Conservation (phyloP, 2,888 invertebrate species). For the Hydroisotoma schaefferi region DNA sequence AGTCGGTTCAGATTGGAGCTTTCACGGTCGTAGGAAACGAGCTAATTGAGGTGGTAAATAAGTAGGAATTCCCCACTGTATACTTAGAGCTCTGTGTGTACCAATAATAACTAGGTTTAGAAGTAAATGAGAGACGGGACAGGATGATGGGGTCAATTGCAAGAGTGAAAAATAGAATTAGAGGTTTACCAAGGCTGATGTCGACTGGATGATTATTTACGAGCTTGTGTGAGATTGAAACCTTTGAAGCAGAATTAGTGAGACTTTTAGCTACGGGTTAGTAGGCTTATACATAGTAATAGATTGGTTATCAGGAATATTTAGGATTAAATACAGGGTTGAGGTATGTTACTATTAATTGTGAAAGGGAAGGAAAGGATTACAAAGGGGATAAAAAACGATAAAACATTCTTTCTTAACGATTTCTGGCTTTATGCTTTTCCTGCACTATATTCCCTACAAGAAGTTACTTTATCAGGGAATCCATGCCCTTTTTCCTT, state of each 20-base stretch:
- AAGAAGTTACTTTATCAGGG: not conserved
- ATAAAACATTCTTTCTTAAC: not conserved
- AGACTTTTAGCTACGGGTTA: not conserved
- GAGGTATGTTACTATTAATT: not conserved
- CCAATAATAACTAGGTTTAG: slow-evolving; percentile 22
- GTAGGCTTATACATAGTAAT: too few relatives aligned
- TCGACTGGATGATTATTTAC: slow-evolving; percentile 18
- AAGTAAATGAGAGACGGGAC: slow-evolving; percentile 7
- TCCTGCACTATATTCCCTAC: not conserved
- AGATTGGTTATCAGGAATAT: too few relatives aligned
- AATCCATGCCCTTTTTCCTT: too few relatives aligned
- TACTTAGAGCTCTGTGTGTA: slow-evolving; percentile 3
- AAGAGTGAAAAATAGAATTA: slow-evolving; percentile 35
- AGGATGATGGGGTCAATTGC: slow-evolving; percentile 27
- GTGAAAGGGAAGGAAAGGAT: not conserved
- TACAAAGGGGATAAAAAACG: not conserved
- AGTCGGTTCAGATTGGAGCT: too few relatives aligned
- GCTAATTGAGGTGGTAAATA: slow-evolving; percentile 25
- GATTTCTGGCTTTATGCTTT: too few relatives aligned
- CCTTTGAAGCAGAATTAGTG: not conserved
- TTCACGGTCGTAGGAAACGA: slow-evolving; percentile 21
- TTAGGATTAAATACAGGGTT: not conserved
- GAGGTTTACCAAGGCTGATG: slow-evolving; percentile 9
- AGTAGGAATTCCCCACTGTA: slow-evolving; percentile 17
- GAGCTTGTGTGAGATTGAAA: slow-evolving; percentile 9